These are phyloP conservation scores for Apostichopus leukothele DNA, from an alignment of 53 echinoderm and acorn worm species.

Conservation along the genomic window DNA sequence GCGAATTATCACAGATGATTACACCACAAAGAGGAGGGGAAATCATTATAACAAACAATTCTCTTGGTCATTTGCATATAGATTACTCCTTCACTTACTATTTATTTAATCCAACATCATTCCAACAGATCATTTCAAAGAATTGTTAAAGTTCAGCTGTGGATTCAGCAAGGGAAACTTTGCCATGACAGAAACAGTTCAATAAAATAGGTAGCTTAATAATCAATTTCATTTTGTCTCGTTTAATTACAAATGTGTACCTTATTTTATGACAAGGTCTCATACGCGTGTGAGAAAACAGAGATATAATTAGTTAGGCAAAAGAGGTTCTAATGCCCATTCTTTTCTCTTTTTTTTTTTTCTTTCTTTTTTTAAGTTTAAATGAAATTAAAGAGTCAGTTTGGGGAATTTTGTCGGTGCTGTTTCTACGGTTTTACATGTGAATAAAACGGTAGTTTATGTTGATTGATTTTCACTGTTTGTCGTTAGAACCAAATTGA, in stretches of 20 bases:
- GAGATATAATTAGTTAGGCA: too few species aligned
- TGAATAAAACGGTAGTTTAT: too few species aligned
- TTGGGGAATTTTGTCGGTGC: too few species aligned
- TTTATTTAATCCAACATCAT: conserved; percentile 33
- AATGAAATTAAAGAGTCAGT: too few species aligned
- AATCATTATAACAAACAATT: not conserved
- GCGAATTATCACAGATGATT: conserved; percentile 19
- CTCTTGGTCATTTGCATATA: conserved; percentile 31
- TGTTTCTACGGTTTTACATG: too few species aligned
- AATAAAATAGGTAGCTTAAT: conserved; percentile 1
- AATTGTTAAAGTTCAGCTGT: conserved; percentile 6
- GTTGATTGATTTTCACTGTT: too few species aligned
- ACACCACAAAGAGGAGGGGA: not conserved
- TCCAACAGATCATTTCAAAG: conserved; percentile 17
- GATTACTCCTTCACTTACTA: conserved; percentile 4
- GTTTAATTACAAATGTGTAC: conserved; percentile 12
- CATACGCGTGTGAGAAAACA: too few species aligned
- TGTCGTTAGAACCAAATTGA: too few species aligned
- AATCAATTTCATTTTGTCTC: conserved; percentile 22
- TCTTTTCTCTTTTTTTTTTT: not conserved
- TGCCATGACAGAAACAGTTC: conserved; percentile 26
- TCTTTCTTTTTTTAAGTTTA: not conserved
- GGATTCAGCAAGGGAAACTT: not conserved
- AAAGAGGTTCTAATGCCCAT: not conserved
- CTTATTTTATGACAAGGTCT: not conserved